Evolutionary conservation across 2,797 vertebrate species (phyloP), one percentile per base, ranked within the genome.

Genomic region (Limosa lapponica): DNA sequence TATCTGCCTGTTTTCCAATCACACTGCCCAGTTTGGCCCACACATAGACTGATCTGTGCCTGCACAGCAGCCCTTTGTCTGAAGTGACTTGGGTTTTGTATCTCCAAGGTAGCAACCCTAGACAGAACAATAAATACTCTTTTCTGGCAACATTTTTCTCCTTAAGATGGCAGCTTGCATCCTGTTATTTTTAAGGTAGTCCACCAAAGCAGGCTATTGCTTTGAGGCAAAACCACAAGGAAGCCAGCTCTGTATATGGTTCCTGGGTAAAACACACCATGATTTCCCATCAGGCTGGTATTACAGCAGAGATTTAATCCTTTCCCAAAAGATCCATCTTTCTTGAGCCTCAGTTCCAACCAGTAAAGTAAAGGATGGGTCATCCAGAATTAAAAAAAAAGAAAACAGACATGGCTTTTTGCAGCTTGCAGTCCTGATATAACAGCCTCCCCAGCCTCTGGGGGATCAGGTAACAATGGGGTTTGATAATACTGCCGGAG

Each of bases 401-500:
- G 59, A 90, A 91, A 90, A 64, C 88, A 94, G 95, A 86, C 95
- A 92, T 51, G 71, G 67, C 83, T 95, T 46, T 95, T 93, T 93
- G 94, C 94, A 95, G 95, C 95, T 87, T 94, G 90, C 88, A 87
- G 92, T 51, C 67, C 92, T 93, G 94, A 93, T 78, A 93, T 58
- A 95, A 94, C 87, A 95, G 94, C 95, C 72, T 95, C 83, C 64
- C 46, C 71, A 54, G 96, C 81, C 96, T 87, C 96, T 82, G 54
- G 93, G 92, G 96, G 83, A 97, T 95, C 96, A 96, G 96, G 96
- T 96, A 96, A 97, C 96, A 96, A 97, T 97, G 94, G 96, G 90
- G 92, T 97, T 95, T 95, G 96, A 96, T 95, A 96, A 96, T 96
- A 95, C 94, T 96, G 96, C 90, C 8, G 19, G 93, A 96, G 96